Conservation (phyloP, 2,888 invertebrate genomes). For the Drosophila nigricruria region DNA sequence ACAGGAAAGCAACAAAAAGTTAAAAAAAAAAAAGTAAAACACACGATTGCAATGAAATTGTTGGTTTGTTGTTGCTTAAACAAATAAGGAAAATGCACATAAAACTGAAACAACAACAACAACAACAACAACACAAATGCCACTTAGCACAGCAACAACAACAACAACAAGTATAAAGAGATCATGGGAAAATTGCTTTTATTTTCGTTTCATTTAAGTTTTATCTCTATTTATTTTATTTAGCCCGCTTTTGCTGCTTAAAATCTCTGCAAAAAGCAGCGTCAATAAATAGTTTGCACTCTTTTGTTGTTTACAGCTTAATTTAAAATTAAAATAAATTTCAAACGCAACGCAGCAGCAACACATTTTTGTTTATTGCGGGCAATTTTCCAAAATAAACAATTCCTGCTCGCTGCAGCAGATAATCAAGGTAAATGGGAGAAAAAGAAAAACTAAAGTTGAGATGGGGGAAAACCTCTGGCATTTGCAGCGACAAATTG, state of each 20-base stretch:
- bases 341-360: slow-evolving; percentile 28
- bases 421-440: slow-evolving; percentile 50
- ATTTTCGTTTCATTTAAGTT: slow-evolving; percentile 56
- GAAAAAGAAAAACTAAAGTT: slow-evolving; percentile 35
- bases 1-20: slow-evolving; percentile 36
- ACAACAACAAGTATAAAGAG: slow-evolving; percentile 46
- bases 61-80: slow-evolving; percentile 53
- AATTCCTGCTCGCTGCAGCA: slow-evolving; percentile 8
- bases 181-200: slow-evolving; percentile 76
- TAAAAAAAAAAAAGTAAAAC: slow-evolving; percentile 10
- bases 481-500: slow-evolving; percentile 31
- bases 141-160: slow-evolving; percentile 53
- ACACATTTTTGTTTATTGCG: slow-evolving; percentile 47
- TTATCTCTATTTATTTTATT: slow-evolving; percentile 31
- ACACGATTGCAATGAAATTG: slow-evolving; percentile 57
- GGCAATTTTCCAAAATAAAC: slow-evolving; percentile 71
- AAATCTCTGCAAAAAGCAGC: slow-evolving; percentile 52
- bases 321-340: slow-evolving; percentile 71
- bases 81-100: slow-evolving; percentile 77
- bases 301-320: slow-evolving; percentile 63
- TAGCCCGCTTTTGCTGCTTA: slow-evolving; percentile 29
- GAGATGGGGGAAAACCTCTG: slow-evolving; percentile 5
- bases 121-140: slow-evolving; percentile 46
- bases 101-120: slow-evolving; percentile 49
- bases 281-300: slow-evolving; percentile 57